phyloP scores from a whole-genome alignment of 2,888 invertebrate genomes.

The Cephus nigrinus region DNA sequence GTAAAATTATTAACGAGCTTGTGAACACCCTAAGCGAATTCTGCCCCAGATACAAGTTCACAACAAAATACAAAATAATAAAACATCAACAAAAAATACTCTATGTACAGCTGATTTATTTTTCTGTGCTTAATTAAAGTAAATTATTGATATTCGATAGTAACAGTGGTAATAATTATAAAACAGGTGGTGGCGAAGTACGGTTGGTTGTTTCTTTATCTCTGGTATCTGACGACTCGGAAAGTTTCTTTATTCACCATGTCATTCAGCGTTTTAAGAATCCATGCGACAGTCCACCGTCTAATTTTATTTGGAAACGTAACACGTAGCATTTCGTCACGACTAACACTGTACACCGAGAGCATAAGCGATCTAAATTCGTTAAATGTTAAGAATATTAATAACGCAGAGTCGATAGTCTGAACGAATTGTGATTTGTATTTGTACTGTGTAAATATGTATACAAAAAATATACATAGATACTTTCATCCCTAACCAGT shows the following conservation, averaged over 20 bases:
- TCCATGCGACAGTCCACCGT: constrained; percentile 45
- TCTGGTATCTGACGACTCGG: neutral
- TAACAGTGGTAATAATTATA: constrained; percentile 43
- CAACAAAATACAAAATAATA: constrained; percentile 47
- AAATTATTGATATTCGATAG: constrained; percentile 26
- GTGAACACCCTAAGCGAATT: neutral
- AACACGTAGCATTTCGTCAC: neutral
- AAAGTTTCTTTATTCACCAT: constrained; percentile 16
- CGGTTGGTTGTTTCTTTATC: neutral
- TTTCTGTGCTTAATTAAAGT: constrained; percentile 42
- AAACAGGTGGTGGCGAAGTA: constrained; percentile 32
- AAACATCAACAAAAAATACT: constrained; percentile 57
- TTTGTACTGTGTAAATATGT: neutral
- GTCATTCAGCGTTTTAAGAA: constrained; percentile 49
- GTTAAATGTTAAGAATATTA: neutral
- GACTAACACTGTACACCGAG: neutral
- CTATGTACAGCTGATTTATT: constrained; percentile 65
- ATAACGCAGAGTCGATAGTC: neutral
- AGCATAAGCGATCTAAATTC: neutral
- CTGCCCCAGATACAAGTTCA: constrained; percentile 20
- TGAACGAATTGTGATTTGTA: neutral
- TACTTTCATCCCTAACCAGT: constrained; percentile 33
- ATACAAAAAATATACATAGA: neutral
- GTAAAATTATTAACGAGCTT: neutral
- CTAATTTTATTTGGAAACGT: constrained; percentile 5